Conservation (phyloP, 2,797 vertebrate species). For the Bovichtus variegatus region DNA sequence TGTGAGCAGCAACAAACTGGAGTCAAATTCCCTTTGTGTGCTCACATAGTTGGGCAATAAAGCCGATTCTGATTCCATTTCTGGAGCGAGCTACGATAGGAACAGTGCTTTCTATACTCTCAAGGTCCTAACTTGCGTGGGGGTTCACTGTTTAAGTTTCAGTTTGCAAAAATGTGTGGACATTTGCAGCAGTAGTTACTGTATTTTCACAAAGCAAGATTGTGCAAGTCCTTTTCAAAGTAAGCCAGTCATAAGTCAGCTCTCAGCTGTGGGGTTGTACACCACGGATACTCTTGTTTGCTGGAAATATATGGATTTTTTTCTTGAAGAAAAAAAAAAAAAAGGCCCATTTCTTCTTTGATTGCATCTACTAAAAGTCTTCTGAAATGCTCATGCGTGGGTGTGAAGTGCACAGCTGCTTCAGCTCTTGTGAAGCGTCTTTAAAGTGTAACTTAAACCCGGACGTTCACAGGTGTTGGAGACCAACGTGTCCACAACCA, state of each 20-base stretch:
- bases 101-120: not conserved
- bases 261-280: too few species aligned
- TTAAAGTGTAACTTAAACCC: conserved; percentile 31
- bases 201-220: not conserved
- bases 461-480: conserved; percentile 5
- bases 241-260: not conserved
- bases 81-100: not conserved
- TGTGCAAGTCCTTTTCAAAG: not conserved
- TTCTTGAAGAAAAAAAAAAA: too few species aligned
- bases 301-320: not conserved
- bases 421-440: not conserved
- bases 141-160: not conserved
- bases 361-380: not conserved
- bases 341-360: not conserved
- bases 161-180: not conserved
- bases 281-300: too few species aligned
- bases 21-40: not conserved
- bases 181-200: not conserved
- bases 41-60: not conserved
- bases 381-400: not conserved
- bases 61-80: not conserved
- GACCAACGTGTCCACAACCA: not conserved
- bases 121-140: not conserved
- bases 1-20: not conserved
- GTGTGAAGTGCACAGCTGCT: conserved; percentile 23